Evolutionary conservation across 2,797 vertebrate genomes (phyloP).

Genomic region (Macrochelys suwanniensis): DNA sequence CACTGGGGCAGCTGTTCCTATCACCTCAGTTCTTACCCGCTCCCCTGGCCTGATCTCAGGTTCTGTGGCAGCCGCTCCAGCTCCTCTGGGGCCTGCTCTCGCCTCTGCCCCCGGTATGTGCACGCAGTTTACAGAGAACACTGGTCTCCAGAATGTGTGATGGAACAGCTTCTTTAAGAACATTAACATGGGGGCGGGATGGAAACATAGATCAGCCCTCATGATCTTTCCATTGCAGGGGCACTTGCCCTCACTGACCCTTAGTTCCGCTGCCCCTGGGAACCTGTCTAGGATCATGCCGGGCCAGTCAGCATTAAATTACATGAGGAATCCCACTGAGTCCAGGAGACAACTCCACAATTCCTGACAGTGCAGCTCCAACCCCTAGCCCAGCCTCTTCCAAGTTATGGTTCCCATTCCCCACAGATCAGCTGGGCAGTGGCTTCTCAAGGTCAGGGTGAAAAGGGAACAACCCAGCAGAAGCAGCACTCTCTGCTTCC

Average conservation of each 20-base stretch:
- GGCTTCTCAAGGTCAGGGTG: neutral
- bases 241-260: neutral
- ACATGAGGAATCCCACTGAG: neutral
- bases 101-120: no score
- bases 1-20: neutral
- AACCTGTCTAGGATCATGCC: neutral
- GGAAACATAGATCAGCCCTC: neutral
- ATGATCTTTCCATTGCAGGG: neutral
- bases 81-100: no score
- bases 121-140: no score
- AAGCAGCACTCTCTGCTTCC: neutral
- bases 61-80: neutral
- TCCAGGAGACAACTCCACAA: neutral
- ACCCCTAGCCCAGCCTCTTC: neutral
- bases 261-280: neutral
- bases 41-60: neutral
- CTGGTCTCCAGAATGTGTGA: no score
- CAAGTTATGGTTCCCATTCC: fast-evolving
- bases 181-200: no score
- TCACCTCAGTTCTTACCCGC: neutral
- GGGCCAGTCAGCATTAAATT: neutral
- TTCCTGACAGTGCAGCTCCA: neutral
- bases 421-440: neutral
- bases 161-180: no score
- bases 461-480: neutral